Percentiles rank a stretch among this genome's conserved stretches.
Conservation (phyloP, 1,140 invertebrate genomes). For the Dreissena polymorpha region DNA sequence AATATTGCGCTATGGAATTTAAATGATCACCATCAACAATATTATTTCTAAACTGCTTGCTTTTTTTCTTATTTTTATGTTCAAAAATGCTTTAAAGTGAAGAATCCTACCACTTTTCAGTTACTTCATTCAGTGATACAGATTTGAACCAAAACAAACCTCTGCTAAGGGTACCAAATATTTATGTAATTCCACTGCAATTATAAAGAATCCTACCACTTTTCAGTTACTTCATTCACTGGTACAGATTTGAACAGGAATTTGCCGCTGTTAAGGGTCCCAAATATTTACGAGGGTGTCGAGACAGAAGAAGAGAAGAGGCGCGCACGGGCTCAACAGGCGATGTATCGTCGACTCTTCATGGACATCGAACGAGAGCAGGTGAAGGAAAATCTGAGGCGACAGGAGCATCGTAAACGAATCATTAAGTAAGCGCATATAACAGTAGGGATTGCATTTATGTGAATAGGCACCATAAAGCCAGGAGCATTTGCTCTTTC, state of each 20-base stretch:
- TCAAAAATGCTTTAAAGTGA: no score
- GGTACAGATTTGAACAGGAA: no score
- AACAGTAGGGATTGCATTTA: not conserved
- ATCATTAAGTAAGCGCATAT: conserved; percentile 67
- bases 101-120: conserved; percentile 7
- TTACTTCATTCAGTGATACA: conserved; percentile 23
- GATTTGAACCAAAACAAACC: conserved; percentile 13
- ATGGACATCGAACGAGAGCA: conserved; percentile 79
- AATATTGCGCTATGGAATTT: no score
- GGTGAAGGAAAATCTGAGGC: conserved; percentile 75
- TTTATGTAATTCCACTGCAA: no score
- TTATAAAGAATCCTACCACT: not conserved
- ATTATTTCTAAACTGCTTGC: no score
- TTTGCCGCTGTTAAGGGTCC: conserved; percentile 34
- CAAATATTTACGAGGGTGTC: conserved; percentile 69
- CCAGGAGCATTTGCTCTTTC: no score
- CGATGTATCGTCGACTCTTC: conserved; percentile 74
- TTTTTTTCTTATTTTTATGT: no score
- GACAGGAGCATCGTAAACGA: conserved; percentile 71
- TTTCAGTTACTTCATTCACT: conserved; percentile 25
- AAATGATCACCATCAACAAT: no score
- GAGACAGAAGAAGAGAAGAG: conserved; percentile 65
- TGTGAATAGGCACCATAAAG: no score
- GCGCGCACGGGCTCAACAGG: conserved; percentile 66
- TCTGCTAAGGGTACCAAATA: no score